Conservation (phyloP, 1,140 invertebrate genomes). For the Ridgeia piscesae region DNA sequence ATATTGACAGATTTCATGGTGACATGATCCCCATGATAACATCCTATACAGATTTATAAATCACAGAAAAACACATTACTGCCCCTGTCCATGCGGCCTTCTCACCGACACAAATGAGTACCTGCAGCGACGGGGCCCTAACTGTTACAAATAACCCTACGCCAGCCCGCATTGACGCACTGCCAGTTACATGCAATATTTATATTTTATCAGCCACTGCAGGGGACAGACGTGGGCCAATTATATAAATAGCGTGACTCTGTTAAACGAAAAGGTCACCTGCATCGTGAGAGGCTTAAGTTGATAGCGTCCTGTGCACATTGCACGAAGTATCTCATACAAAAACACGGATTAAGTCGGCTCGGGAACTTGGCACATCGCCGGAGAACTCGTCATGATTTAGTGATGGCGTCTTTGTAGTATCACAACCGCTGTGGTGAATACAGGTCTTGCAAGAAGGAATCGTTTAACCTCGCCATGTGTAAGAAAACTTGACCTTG, state of each 20-base stretch:
- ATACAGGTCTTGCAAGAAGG: not conserved
- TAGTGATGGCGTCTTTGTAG: not conserved
- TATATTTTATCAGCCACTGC: not conserved
- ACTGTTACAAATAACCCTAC: not conserved
- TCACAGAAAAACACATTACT: not conserved
- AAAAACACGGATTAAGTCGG: not conserved
- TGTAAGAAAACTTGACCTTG: not conserved
- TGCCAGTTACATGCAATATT: not conserved
- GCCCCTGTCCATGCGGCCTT: too few species aligned
- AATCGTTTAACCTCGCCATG: not conserved
- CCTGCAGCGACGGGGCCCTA: not conserved
- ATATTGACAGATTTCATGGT: too few species aligned
- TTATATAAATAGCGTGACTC: not conserved
- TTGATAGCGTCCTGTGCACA: not conserved
- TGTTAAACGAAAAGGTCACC: not conserved
- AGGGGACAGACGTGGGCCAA: not conserved
- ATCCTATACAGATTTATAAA: not conserved
- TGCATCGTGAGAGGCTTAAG: not conserved
- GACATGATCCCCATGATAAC: not conserved
- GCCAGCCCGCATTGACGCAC: not conserved
- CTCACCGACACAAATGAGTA: not conserved
- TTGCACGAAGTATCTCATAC: not conserved
- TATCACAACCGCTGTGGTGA: not conserved
- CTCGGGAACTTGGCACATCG: not conserved
- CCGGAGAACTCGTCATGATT: not conserved